These are phyloP conservation scores for Cuculus canorus DNA, from an alignment of 2,797 vertebrate genomes.

Conservation along the genomic window DNA sequence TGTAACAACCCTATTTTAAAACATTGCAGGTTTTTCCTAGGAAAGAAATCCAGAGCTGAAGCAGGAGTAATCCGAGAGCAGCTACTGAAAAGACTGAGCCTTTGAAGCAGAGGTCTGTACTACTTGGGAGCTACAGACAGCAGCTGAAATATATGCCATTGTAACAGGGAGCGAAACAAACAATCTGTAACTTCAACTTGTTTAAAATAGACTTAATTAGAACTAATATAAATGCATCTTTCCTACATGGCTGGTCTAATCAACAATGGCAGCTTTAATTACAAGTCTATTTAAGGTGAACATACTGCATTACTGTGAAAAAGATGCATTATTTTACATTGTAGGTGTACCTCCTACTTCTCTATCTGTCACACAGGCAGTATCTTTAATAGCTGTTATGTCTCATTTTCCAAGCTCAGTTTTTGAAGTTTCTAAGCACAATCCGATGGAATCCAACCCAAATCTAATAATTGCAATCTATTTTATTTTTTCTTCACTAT, in stretches of 20 bases:
- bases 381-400: slow-evolving; percentile 39
- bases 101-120: neutral
- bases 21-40: neutral
- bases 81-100: neutral
- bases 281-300: slow-evolving; percentile 62
- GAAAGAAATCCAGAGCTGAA: neutral
- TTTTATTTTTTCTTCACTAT: slow-evolving; percentile 26
- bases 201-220: slow-evolving; percentile 53
- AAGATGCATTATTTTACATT: slow-evolving; percentile 41
- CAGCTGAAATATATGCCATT: neutral
- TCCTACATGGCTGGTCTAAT: slow-evolving; percentile 57
- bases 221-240: slow-evolving; percentile 60
- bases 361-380: slow-evolving; percentile 43
- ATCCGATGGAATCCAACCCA: slow-evolving; percentile 55
- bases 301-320: slow-evolving; percentile 55
- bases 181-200: neutral
- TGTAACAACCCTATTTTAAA: neutral
- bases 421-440: slow-evolving; percentile 24
- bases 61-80: neutral
- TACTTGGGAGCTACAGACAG: neutral
- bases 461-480: slow-evolving; percentile 70
- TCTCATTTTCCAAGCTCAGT: slow-evolving; percentile 1
- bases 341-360: slow-evolving; percentile 62
- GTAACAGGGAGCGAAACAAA: neutral
- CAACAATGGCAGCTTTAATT: slow-evolving; percentile 68